Conservation (phyloP, 2,113 vertebrate species). For the Xiphias gladius region DNA sequence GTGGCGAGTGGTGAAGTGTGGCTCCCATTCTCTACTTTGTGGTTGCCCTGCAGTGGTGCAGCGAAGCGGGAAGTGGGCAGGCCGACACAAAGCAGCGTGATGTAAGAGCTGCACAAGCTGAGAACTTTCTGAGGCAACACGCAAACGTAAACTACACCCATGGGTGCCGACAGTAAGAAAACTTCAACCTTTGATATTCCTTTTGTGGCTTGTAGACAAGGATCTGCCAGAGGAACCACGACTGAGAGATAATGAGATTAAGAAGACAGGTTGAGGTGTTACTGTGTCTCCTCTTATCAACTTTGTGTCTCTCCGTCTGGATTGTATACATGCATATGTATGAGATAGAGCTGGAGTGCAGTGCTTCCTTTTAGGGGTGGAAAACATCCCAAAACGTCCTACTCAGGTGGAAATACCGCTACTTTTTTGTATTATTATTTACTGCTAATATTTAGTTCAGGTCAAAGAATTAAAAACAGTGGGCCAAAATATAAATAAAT, state of each 20-base stretch:
- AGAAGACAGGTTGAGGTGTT: conserved; percentile 49
- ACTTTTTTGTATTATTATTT: too few relatives aligned
- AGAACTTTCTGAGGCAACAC: conserved; percentile 55
- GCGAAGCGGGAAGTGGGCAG: conserved; percentile 43
- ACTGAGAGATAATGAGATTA: conserved; percentile 27
- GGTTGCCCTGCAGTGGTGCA: conserved; percentile 54
- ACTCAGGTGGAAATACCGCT: conserved; percentile 10
- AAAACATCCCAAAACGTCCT: conserved; percentile 4
- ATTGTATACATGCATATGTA: conserved; percentile 18
- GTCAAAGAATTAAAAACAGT: background rate
- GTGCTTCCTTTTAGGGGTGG: background rate
- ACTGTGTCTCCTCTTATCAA: conserved; percentile 28
- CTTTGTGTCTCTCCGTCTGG: conserved; percentile 12
- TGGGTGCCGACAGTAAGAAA: conserved; percentile 39
- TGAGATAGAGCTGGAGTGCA: conserved; percentile 10
- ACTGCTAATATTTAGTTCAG: conserved; percentile 1
- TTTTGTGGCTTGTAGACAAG: conserved; percentile 41
- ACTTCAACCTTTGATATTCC: conserved; percentile 50
- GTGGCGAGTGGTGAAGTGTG: conserved; percentile 33
- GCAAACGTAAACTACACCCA: conserved; percentile 9
- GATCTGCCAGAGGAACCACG: conserved; percentile 20
- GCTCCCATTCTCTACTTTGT: conserved; percentile 29
- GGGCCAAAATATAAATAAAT: too few relatives aligned
- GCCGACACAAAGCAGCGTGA: conserved; percentile 57
- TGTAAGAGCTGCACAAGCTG: conserved; percentile 55